phyloP scores from a whole-genome alignment of 2,888 invertebrate species.

The Dynastes grantii region DNA sequence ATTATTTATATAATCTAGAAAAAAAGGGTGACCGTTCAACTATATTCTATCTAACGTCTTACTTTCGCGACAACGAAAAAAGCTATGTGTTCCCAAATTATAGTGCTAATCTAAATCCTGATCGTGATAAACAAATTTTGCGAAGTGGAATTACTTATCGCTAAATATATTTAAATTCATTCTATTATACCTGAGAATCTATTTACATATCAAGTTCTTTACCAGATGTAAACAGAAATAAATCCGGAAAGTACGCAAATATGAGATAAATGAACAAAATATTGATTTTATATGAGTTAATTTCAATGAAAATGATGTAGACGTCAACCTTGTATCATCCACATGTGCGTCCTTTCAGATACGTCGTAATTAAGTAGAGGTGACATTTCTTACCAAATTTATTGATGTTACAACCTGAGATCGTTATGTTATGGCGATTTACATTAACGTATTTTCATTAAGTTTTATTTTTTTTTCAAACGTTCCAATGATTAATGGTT shows the following conservation, averaged over 20 bases:
- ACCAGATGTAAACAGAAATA: background rate
- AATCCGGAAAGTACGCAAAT: constrained; percentile 14
- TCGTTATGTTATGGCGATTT: background rate
- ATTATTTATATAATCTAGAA: background rate
- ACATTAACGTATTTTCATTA: background rate
- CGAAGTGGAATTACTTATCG: background rate
- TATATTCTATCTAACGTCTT: background rate
- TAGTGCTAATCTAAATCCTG: background rate
- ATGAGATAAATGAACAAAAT: constrained; percentile 18
- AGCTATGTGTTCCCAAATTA: background rate
- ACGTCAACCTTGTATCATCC: constrained; percentile 33
- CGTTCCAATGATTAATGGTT: constrained; percentile 18
- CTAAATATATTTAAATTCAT: background rate
- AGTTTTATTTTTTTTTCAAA: constrained; percentile 15
- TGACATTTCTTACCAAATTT: constrained; percentile 41
- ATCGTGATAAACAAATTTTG: background rate
- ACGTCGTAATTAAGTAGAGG: constrained; percentile 13
- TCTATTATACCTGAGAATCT: background rate
- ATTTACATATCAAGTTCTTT: constrained; percentile 1
- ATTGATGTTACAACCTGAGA: constrained; percentile 19
- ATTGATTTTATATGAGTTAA: constrained; percentile 2
- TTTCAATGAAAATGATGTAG: constrained; percentile 32
- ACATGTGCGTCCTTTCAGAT: constrained; percentile 1
- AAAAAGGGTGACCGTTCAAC: background rate
- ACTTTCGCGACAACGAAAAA: background rate